A percentile compares a stretch with the other conserved stretches of the same genome.
phyloP scores from a whole-genome alignment of 1,140 invertebrate genomes.

The Myzus persicae region DNA sequence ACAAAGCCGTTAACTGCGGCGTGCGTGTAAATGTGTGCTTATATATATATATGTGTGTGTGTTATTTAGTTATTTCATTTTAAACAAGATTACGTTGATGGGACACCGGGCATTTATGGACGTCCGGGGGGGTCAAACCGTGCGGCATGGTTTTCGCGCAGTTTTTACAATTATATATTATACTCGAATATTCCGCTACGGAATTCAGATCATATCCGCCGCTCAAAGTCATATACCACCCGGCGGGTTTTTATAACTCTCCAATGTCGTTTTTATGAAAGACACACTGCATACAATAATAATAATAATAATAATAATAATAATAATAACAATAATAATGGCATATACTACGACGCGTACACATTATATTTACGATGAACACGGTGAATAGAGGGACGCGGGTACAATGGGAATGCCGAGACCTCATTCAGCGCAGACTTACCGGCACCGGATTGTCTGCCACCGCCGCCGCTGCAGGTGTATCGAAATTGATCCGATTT shows the following conservation, averaged over 20 bases:
- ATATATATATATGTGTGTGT: too few species aligned
- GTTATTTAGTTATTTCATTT: constrained; percentile 43
- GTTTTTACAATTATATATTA: constrained; percentile 51
- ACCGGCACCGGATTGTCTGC: constrained; percentile 48
- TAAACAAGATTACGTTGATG: constrained; percentile 39
- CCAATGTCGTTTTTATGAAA: constrained; percentile 35
- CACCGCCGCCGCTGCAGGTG: constrained; percentile 38
- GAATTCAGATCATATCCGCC: constrained; percentile 54
- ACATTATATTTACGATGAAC: constrained; percentile 29
- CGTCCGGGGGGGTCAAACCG: constrained; percentile 42
- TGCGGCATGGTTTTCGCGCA: neutral
- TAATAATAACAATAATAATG: too few species aligned
- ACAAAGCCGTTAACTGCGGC: neutral
- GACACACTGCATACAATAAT: constrained; percentile 8
- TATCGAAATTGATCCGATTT: constrained; percentile 55
- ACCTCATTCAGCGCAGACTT: constrained; percentile 48
- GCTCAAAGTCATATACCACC: constrained; percentile 49
- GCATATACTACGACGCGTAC: neutral
- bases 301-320: too few species aligned
- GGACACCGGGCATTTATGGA: constrained; percentile 33
- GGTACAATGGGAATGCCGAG: constrained; percentile 48
- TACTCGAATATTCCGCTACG: constrained; percentile 33
- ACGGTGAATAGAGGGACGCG: constrained; percentile 37
- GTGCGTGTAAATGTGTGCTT: neutral
- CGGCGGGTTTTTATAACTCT: constrained; percentile 51